phyloP scores from a whole-genome alignment of 2,113 vertebrate genomes.

The Dryoscopus gambensis region DNA sequence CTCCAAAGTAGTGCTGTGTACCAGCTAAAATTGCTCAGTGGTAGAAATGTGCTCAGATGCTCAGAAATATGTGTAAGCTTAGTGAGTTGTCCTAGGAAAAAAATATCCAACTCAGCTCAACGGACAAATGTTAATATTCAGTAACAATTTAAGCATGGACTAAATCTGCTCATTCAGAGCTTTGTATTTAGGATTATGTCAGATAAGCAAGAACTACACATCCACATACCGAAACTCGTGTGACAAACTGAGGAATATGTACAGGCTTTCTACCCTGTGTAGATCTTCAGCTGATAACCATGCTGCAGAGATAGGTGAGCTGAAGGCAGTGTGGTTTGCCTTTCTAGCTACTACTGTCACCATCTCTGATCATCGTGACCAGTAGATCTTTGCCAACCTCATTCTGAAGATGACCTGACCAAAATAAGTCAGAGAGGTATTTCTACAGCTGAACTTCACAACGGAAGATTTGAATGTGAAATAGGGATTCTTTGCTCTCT shows the following conservation, averaged over 20 bases:
- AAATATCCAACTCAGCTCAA: background rate
- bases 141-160: background rate
- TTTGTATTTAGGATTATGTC: background rate
- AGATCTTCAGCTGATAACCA: background rate
- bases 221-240: background rate
- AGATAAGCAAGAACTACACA: background rate
- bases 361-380: background rate
- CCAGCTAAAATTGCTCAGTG: background rate
- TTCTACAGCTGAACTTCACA: background rate
- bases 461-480: background rate
- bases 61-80: background rate
- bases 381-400: background rate
- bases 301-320: background rate
- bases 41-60: background rate
- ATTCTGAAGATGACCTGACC: background rate
- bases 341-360: background rate
- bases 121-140: background rate
- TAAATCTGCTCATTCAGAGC: background rate
- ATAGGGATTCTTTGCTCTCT: background rate
- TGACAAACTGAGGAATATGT: background rate
- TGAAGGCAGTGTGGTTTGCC: background rate
- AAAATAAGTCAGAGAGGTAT: background rate
- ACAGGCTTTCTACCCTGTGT: background rate
- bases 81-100: background rate
- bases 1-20: background rate